A percentile compares a stretch with the other conserved stretches of the same genome.
Evolutionary conservation across 2,797 vertebrate species (phyloP).

Genomic region (Microcaecilia unicolor): DNA sequence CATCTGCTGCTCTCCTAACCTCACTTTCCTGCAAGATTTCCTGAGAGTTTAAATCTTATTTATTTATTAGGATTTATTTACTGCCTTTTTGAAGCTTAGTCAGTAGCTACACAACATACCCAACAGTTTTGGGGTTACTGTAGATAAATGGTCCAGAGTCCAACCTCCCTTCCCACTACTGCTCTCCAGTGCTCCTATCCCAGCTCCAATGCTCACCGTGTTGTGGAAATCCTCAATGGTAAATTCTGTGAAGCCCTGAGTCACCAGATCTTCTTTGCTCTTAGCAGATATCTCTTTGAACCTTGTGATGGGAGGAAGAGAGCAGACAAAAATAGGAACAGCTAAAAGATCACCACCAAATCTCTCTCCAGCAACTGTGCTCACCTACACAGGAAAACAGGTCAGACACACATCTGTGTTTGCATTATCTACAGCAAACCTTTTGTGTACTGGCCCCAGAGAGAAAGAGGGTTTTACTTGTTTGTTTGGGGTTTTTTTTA

Average conservation of each 20-base stretch:
- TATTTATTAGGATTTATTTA: no score
- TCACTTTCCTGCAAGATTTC: not conserved
- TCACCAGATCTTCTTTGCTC: slow-evolving; percentile 86
- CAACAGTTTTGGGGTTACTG: not conserved
- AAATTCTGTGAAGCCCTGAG: slow-evolving; percentile 86
- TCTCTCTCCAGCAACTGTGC: no score
- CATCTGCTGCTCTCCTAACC: not conserved
- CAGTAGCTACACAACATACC: no score
- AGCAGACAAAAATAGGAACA: not conserved
- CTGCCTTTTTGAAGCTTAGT: no score
- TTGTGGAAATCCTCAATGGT: slow-evolving; percentile 95
- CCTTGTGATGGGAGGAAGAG: slow-evolving; percentile 36
- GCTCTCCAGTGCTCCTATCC: not conserved
- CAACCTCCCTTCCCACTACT: no score
- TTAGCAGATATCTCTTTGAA: slow-evolving; percentile 83
- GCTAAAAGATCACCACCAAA: no score
- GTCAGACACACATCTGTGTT: no score
- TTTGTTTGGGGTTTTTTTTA: no score
- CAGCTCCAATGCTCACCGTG: slow-evolving; percentile 56
- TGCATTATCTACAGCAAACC: no score
- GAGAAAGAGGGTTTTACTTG: no score
- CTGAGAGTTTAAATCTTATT: not conserved
- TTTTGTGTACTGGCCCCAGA: no score
- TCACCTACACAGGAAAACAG: no score
- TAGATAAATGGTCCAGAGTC: not conserved